These are phyloP conservation scores for Notolepis coatsorum DNA, from an alignment of 2,797 vertebrate species.

Conservation along the genomic window DNA sequence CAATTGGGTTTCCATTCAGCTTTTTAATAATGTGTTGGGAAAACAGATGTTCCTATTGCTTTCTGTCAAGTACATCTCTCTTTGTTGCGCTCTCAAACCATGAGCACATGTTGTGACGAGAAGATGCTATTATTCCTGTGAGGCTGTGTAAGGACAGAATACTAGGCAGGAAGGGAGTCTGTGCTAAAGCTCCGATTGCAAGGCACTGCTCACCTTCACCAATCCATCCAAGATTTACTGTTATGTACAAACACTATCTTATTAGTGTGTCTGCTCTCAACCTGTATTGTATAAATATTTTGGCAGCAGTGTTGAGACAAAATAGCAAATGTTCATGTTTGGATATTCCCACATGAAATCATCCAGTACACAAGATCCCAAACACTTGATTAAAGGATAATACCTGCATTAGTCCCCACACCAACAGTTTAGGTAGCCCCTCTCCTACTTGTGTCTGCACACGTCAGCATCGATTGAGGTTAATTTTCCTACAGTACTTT, in stretches of 20 bases:
- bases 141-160: neutral
- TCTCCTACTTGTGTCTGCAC: too few species aligned
- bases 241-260: neutral
- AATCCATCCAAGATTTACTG: conserved; percentile 12
- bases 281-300: too few species aligned
- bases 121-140: conserved; percentile 2
- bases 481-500: too few species aligned
- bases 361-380: too few species aligned
- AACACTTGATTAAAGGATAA: too few species aligned
- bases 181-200: conserved; percentile 14
- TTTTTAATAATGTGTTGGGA: conserved; percentile 18
- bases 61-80: conserved; percentile 24
- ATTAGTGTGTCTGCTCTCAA: too few species aligned
- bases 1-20: neutral
- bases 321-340: too few species aligned
- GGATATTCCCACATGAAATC: too few species aligned
- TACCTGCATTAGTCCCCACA: too few species aligned
- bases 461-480: too few species aligned
- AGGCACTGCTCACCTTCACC: conserved; percentile 23
- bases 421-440: too few species aligned
- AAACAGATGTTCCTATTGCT: conserved; percentile 29
- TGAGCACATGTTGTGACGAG: conserved; percentile 18
- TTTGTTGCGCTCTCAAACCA: neutral
- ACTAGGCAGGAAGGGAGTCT: conserved; percentile 5
- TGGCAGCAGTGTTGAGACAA: too few species aligned